These are phyloP conservation scores for Idaea biselata DNA, from an alignment of 2,888 invertebrate genomes.

Conservation along the genomic window DNA sequence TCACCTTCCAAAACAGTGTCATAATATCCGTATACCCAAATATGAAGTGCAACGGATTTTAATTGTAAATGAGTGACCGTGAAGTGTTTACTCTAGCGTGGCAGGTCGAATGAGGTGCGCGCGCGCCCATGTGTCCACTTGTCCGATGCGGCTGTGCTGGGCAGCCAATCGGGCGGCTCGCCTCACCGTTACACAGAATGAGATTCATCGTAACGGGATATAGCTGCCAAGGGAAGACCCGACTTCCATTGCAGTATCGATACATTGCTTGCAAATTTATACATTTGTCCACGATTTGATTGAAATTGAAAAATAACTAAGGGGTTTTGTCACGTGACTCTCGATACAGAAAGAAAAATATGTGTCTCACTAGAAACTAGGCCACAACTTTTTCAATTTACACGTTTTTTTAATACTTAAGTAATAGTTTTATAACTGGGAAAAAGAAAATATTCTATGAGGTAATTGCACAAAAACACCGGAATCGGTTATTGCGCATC, in stretches of 20 bases:
- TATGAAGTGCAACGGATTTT: constrained; percentile 15
- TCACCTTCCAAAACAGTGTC: constrained; percentile 12
- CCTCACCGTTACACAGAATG: constrained; percentile 50
- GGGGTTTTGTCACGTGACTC: not conserved
- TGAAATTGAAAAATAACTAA: not conserved
- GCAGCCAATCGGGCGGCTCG: constrained; percentile 37
- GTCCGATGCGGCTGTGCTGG: not conserved
- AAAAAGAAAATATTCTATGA: too few species aligned
- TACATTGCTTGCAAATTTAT: constrained; percentile 3
- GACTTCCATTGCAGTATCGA: constrained; percentile 16
- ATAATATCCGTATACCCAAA: constrained; percentile 18
- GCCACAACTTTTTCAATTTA: too few species aligned
- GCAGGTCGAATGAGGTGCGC: not conserved
- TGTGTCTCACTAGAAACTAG: too few species aligned
- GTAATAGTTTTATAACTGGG: too few species aligned
- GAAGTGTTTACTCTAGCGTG: constrained; percentile 19
- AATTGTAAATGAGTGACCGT: constrained; percentile 23
- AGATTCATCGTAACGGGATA: constrained; percentile 58
- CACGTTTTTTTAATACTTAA: too few species aligned
- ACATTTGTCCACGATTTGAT: not conserved
- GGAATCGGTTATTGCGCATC: too few species aligned
- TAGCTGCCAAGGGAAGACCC: constrained; percentile 28
- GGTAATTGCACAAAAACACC: too few species aligned
- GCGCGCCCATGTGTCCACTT: constrained; percentile 12
- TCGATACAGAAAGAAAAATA: not conserved